These are phyloP conservation scores for Drosophila dunni DNA, from an alignment of 1,140 invertebrate species.

Conservation along the genomic window DNA sequence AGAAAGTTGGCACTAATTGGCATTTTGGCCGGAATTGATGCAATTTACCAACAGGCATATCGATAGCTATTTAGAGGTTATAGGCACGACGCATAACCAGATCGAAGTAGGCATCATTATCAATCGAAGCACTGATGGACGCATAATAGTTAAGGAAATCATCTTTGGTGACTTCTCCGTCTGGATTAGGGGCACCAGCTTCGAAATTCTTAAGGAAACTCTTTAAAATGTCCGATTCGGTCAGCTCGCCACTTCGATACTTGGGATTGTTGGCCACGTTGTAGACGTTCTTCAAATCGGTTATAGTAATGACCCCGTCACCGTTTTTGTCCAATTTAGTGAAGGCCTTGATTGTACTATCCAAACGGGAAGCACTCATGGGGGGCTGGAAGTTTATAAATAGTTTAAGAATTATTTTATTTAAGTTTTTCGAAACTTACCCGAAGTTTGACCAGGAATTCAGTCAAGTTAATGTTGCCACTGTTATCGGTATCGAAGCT, in stretches of 20 bases:
- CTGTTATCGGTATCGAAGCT: constrained; percentile 93
- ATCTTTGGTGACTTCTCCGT: constrained; percentile 94
- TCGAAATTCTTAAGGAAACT: constrained; percentile 96
- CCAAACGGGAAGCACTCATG: constrained; percentile 90
- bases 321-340: constrained; percentile 94
- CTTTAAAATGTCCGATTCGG: constrained; percentile 92
- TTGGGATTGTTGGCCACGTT: constrained; percentile 82
- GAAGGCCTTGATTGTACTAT: constrained; percentile 93
- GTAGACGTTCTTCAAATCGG: constrained; percentile 88
- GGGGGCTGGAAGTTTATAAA: constrained; percentile 89
- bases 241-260: constrained; percentile 95
- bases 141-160: constrained; percentile 98
- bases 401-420: not conserved
- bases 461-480: constrained; percentile 93
- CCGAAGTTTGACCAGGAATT: constrained; percentile 93
- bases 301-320: constrained; percentile 93
- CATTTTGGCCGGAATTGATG: not conserved
- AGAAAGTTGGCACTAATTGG: not conserved
- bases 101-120: constrained; percentile 97
- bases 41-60: constrained; percentile 5
- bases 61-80: constrained; percentile 88
- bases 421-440: constrained; percentile 86
- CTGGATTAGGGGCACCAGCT: constrained; percentile 87
- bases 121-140: constrained; percentile 96
- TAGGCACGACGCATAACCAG: constrained; percentile 96